These are phyloP conservation scores for Melanaphis sacchari DNA, from an alignment of 1,140 invertebrate species.

Conservation along the genomic window DNA sequence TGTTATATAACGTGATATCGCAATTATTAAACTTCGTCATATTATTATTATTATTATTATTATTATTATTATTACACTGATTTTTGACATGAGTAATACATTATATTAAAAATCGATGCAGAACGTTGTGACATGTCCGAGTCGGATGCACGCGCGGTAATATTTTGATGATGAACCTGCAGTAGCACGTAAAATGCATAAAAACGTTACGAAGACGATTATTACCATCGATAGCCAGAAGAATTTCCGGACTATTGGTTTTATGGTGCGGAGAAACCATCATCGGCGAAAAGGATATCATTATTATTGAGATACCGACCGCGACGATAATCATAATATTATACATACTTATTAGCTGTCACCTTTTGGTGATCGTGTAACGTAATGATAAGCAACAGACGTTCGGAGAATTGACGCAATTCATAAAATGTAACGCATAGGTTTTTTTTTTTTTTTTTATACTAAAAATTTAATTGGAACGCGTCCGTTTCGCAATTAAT, in stretches of 20 bases:
- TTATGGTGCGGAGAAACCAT: background rate
- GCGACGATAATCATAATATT: background rate
- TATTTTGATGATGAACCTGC: background rate
- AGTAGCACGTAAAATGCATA: background rate
- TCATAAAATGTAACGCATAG: background rate
- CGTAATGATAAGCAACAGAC: background rate
- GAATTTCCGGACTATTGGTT: background rate
- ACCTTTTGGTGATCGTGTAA: background rate
- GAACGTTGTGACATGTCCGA: background rate
- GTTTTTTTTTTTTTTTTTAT: background rate
- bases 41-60: background rate
- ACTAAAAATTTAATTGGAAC: background rate
- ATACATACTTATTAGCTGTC: background rate
- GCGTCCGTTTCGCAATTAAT: slow-evolving; percentile 4
- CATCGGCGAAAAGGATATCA: background rate
- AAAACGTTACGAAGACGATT: background rate
- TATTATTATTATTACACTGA: background rate
- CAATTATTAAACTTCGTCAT: background rate
- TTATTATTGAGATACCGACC: background rate
- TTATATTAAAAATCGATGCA: background rate
- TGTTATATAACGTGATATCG: background rate
- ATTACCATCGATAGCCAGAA: background rate
- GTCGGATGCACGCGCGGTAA: background rate
- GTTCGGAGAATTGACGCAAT: background rate
- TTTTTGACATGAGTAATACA: background rate